Evolutionary conservation across 2,797 vertebrate genomes (phyloP).

Genomic region (Rachycentron canadum): DNA sequence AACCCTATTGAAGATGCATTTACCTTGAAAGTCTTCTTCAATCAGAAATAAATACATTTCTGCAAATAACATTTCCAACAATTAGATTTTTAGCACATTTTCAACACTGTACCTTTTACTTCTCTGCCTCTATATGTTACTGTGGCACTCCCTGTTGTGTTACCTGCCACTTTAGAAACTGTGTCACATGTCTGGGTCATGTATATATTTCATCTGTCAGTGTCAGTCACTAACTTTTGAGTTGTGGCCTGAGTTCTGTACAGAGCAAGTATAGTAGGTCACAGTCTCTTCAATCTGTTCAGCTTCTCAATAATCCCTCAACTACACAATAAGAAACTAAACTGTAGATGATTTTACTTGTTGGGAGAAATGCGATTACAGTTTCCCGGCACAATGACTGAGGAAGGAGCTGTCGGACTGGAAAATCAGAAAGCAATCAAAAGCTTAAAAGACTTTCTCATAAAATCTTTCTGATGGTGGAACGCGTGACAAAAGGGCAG

Average conservation of each 20-base stretch:
- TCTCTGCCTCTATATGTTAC: neutral
- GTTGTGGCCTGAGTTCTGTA: too few relatives aligned
- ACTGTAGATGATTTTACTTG: constrained; percentile 29
- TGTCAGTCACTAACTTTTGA: neutral
- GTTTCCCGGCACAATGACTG: neutral
- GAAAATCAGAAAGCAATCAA: constrained; percentile 7
- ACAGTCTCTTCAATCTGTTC: constrained; percentile 25
- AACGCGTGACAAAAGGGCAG: neutral
- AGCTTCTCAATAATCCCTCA: constrained; percentile 33
- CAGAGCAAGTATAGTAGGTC: constrained; percentile 20
- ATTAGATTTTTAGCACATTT: too few relatives aligned
- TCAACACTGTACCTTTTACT: neutral
- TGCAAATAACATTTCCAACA: too few relatives aligned
- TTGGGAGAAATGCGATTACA: constrained; percentile 6
- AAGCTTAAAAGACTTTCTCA: constrained; percentile 6
- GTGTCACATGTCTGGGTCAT: constrained; percentile 64
- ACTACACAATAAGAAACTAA: constrained; percentile 13
- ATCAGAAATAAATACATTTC: too few relatives aligned
- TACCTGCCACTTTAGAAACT: constrained; percentile 29
- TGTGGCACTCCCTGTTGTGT: rapidly evolving
- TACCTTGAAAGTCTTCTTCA: too few relatives aligned
- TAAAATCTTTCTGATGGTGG: neutral
- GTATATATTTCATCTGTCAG: neutral
- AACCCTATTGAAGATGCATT: neutral
- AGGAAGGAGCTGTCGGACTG: neutral